Evolutionary conservation across 2,797 vertebrate species (phyloP).

Genomic region (Brachyrhaphis roseni): DNA sequence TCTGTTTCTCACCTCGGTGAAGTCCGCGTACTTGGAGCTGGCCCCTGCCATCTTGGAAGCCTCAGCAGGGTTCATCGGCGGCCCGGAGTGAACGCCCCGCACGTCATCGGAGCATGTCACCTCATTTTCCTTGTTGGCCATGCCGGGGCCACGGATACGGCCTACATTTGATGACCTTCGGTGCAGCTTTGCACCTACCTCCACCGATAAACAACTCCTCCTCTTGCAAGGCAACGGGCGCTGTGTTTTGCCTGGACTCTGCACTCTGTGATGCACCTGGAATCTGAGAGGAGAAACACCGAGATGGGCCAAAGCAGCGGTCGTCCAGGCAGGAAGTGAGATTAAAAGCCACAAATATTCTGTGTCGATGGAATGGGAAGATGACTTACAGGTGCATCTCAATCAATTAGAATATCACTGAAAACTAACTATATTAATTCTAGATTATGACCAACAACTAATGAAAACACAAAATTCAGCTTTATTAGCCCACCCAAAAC

Average conservation of each 20-base stretch:
- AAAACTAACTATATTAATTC: constrained; percentile 5
- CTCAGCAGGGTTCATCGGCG: constrained; percentile 80
- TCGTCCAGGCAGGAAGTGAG: neutral
- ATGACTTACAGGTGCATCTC: constrained; percentile 38
- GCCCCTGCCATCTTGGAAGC: constrained; percentile 90
- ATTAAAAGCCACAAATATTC: constrained; percentile 21
- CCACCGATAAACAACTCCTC: constrained; percentile 80
- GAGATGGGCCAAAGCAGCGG: neutral
- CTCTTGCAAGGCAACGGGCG: constrained; percentile 85
- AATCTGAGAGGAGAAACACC: constrained; percentile 76
- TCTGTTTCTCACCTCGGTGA: constrained; percentile 86
- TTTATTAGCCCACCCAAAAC: neutral
- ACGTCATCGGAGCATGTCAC: constrained; percentile 87
- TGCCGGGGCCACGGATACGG: constrained; percentile 90
- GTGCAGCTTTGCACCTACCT: constrained; percentile 84
- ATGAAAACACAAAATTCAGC: neutral
- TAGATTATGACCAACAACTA: neutral
- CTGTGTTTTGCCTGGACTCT: constrained; percentile 81
- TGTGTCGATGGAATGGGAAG: constrained; percentile 51
- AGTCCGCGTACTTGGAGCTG: constrained; percentile 91
- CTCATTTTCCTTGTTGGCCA: constrained; percentile 99
- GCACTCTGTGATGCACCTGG: constrained; percentile 84
- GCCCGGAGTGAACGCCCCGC: constrained; percentile 70
- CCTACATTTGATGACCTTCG: constrained; percentile 82
- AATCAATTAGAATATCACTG: neutral